These are phyloP conservation scores for Oreamnos americanus DNA, from an alignment of 2,113 vertebrate genomes.

Conservation along the genomic window DNA sequence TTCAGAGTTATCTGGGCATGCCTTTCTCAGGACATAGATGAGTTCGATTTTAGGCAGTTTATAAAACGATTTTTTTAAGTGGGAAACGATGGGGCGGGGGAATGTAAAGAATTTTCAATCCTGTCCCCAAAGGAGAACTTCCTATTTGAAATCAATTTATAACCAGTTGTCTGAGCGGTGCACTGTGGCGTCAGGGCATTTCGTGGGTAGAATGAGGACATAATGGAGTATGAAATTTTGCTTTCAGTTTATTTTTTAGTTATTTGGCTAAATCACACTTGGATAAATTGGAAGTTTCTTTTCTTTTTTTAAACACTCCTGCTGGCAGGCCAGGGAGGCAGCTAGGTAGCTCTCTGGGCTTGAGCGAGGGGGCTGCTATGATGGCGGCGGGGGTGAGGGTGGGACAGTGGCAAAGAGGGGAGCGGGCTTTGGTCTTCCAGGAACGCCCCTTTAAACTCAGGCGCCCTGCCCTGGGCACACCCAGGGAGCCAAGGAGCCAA, in stretches of 20 bases:
- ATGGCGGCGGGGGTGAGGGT: not conserved
- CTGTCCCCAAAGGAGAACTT: slow-evolving; percentile 30
- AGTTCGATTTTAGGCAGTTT: not conserved
- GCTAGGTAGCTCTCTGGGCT: not conserved
- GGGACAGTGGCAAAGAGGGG: not conserved
- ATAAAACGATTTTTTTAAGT: slow-evolving; percentile 40
- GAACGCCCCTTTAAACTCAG: slow-evolving; percentile 51
- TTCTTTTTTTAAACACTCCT: not conserved
- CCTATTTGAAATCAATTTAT: slow-evolving; percentile 11
- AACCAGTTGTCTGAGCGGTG: not conserved
- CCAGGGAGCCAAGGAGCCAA: slow-evolving; percentile 89
- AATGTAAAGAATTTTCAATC: slow-evolving; percentile 46
- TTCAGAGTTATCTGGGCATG: not conserved
- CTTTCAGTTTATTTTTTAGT: slow-evolving; percentile 19
- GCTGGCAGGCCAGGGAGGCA: not conserved
- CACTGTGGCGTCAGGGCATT: not conserved
- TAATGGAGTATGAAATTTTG: not conserved
- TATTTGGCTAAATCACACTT: not conserved
- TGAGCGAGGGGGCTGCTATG: not conserved
- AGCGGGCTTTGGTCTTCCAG: slow-evolving; percentile 47
- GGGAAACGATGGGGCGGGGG: not conserved
- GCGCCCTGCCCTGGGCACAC: slow-evolving; percentile 81
- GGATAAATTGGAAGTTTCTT: slow-evolving; percentile 31
- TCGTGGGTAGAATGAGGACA: not conserved
- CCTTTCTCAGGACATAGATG: slow-evolving; percentile 36